Evolutionary conservation across 2,113 vertebrate species (phyloP).

Genomic region (Tragelaphus imberbis): DNA sequence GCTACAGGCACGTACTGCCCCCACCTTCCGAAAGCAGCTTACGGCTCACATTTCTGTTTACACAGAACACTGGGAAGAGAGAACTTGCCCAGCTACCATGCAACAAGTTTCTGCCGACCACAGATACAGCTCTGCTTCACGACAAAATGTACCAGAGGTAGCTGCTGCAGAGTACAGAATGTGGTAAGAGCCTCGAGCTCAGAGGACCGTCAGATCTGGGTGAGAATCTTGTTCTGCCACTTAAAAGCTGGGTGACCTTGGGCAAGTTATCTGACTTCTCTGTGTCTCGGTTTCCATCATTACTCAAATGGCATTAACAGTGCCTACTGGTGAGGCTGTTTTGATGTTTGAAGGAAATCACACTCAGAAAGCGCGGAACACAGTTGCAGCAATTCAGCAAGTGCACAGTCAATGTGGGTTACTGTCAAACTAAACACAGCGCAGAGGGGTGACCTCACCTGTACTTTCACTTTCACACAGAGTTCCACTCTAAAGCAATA

Average conservation of each 20-base stretch:
- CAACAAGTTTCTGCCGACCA: not conserved
- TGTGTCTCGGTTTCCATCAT: not conserved
- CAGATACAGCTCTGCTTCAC: not conserved
- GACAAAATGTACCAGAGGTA: not conserved
- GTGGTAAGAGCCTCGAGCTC: not conserved
- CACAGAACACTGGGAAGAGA: fast-evolving
- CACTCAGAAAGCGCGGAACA: not conserved
- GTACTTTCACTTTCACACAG: fast-evolving
- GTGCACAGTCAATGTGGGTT: fast-evolving
- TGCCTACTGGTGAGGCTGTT: not conserved
- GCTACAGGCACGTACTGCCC: fast-evolving
- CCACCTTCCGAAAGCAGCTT: not conserved
- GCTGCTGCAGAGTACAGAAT: not conserved
- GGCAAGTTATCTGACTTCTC: not conserved
- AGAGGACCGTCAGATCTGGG: not conserved
- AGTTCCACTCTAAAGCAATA: not conserved
- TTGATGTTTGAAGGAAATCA: not conserved
- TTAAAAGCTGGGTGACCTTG: too few relatives aligned
- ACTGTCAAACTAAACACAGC: fast-evolving
- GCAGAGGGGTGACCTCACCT: not conserved
- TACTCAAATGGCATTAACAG: not conserved
- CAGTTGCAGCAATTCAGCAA: not conserved
- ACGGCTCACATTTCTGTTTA: not conserved
- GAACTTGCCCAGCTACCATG: not conserved
- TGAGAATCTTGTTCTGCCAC: not conserved